A percentile compares a stretch with the other conserved stretches of the same genome.
phyloP scores from a whole-genome alignment of 2,888 invertebrate species.

The Unio delphinus region DNA sequence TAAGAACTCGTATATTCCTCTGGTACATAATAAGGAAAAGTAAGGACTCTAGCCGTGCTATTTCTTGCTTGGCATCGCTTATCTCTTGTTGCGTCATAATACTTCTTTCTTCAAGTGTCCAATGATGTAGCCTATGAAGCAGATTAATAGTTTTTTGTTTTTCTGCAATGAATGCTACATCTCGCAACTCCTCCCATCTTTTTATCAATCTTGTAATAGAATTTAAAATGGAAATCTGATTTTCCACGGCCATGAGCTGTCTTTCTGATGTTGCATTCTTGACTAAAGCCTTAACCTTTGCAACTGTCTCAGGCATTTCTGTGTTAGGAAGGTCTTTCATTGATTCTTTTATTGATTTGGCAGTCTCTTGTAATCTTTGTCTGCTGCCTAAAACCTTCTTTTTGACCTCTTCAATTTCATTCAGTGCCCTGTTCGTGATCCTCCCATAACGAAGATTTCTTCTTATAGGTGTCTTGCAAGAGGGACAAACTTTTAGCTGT shows the following conservation, averaged over 20 bases:
- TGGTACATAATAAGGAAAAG: conserved; percentile 18
- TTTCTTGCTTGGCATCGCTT: conserved; percentile 38
- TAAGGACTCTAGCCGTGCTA: conserved; percentile 23
- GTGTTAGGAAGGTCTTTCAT: not conserved
- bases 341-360: conserved; percentile 10
- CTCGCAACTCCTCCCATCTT: conserved; percentile 17
- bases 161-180: conserved; percentile 3
- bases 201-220: conserved; percentile 7
- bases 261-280: conserved; percentile 17
- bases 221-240: conserved; percentile 21
- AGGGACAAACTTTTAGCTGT: conserved; percentile 74
- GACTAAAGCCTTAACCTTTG: conserved; percentile 11
- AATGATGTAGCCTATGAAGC: conserved; percentile 17
- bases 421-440: conserved; percentile 71
- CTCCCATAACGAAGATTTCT: conserved; percentile 77
- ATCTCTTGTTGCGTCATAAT: conserved; percentile 41
- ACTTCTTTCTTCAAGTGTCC: conserved; percentile 19
- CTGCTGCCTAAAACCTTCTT: conserved; percentile 25
- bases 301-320: not conserved
- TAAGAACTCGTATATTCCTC: conserved; percentile 4
- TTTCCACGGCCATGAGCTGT: conserved; percentile 20
- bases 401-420: conserved; percentile 68
- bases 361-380: conserved; percentile 8
- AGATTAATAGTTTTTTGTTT: conserved; percentile 8
- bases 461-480: conserved; percentile 77